Evolutionary conservation across 2,888 invertebrate species (phyloP).

Genomic region (Meganola albula): DNA sequence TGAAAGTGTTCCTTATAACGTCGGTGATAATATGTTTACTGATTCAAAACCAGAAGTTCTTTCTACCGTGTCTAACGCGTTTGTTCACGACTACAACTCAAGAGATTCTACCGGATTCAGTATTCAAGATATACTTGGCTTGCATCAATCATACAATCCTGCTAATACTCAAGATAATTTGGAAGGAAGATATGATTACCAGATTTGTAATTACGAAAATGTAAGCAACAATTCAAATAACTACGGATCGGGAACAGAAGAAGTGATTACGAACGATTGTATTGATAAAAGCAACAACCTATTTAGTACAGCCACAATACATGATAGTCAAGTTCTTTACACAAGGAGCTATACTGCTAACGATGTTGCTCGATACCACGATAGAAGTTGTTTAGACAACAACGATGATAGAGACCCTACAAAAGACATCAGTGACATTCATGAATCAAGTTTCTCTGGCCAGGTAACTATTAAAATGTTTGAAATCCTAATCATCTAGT

Average conservation of each 20-base stretch:
- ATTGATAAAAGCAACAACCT: slow-evolving; percentile 39
- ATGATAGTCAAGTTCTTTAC: slow-evolving; percentile 47
- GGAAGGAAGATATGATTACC: slow-evolving; percentile 57
- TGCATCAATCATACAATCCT: slow-evolving; percentile 56
- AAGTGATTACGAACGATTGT: slow-evolving; percentile 45
- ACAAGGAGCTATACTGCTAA: slow-evolving; percentile 46
- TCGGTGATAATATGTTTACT: slow-evolving; percentile 42
- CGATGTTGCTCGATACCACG: slow-evolving; percentile 52
- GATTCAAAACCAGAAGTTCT: slow-evolving; percentile 53
- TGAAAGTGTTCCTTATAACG: slow-evolving; percentile 45
- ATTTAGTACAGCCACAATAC: slow-evolving; percentile 33
- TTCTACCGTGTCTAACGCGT: slow-evolving; percentile 48
- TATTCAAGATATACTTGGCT: slow-evolving; percentile 70
- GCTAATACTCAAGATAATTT: slow-evolving; percentile 41
- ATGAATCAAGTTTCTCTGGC: slow-evolving; percentile 55
- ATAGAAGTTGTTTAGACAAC: slow-evolving; percentile 42
- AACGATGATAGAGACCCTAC: slow-evolving; percentile 50
- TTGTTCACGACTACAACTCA: slow-evolving; percentile 67
- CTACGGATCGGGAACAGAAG: slow-evolving; percentile 54
- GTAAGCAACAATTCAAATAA: slow-evolving; percentile 61
- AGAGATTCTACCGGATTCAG: slow-evolving; percentile 70
- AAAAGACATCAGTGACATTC: slow-evolving; percentile 45
- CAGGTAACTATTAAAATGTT: slow-evolving; percentile 49
- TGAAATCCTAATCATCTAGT: slow-evolving; percentile 20
- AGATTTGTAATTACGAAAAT: slow-evolving; percentile 57